Evolutionary conservation across 2,113 vertebrate genomes (phyloP), one percentile per base, ranked within the genome.

Genomic region (Ardeotis arabs): DNA sequence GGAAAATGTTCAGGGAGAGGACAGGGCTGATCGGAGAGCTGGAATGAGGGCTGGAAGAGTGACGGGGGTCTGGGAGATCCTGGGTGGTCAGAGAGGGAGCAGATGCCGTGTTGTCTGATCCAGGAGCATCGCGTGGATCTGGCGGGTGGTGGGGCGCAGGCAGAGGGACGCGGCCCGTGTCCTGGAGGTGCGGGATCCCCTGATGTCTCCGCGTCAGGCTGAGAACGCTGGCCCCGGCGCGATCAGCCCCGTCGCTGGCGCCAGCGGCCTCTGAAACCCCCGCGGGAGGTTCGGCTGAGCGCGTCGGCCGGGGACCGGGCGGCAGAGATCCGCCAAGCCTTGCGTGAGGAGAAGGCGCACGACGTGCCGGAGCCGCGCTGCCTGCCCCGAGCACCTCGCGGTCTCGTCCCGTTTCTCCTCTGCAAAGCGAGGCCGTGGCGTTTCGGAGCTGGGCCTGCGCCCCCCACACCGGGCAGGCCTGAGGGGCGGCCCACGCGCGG

Each of bases 301-400:
- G 0, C 2, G 9, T 28, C 45, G 52, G 33, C 37, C 41, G 7
- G 33, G 31, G 33, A 3, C 31, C 5, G 1, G 1, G 53, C 27
- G 12, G 49, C 15, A 12, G n/a, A 27, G 39, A 10, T 39, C 12
- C 60, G 76, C 55, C 29, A 31, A 2, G 14, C 11, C 27, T 24
- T 5, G 14, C 4, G 4, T 8, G 31, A n/a, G 21, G 14, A 45
- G 56, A 24, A 23, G 49, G 44, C 8, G 2, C 20, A 6, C 0
- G 1, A 44, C 18, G 9, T 13, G 10, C 37, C 35, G 72, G 41
- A 62, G 63, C 47, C 25, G 17, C 1, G 2, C 21, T 29, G 28
- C 0, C 0, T 27, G n/a, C 44, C 37, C 55, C 0, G 0, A 50
- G 44, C 29, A 2, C 29, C 28, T 37, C 68, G 3, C 37, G 8